These are phyloP conservation scores for Pheosia gnoma DNA, from an alignment of 2,888 invertebrate genomes.

Conservation along the genomic window DNA sequence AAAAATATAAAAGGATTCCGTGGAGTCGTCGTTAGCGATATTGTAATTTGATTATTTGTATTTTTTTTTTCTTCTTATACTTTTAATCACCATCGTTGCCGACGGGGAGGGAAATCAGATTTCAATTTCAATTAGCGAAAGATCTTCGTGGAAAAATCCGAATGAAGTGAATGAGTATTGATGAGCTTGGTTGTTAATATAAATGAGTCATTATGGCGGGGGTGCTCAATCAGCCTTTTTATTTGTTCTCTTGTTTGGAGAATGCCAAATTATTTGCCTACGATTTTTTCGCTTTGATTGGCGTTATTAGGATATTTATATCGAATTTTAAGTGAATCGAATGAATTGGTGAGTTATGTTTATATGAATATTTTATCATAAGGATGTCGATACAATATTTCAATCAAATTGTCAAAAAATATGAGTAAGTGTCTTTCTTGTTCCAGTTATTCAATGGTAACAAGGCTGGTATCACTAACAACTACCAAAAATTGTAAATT, in stretches of 20 bases:
- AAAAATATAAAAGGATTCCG: slow-evolving; percentile 83
- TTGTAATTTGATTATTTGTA: slow-evolving; percentile 85
- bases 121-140: slow-evolving; percentile 83
- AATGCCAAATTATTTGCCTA: slow-evolving; percentile 38
- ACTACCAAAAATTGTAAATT: too few relatives aligned
- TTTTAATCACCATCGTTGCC: slow-evolving; percentile 77
- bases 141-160: slow-evolving; percentile 75
- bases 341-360: slow-evolving; percentile 10
- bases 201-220: slow-evolving; percentile 72
- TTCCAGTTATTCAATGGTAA: neutral
- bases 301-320: slow-evolving; percentile 12
- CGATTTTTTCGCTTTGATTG: slow-evolving; percentile 23
- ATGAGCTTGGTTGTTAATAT: slow-evolving; percentile 78
- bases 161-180: slow-evolving; percentile 77
- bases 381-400: neutral
- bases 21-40: slow-evolving; percentile 83
- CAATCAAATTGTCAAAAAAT: neutral
- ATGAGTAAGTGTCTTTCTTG: neutral
- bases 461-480: neutral
- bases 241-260: slow-evolving; percentile 50
- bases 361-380: neutral
- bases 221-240: slow-evolving; percentile 64
- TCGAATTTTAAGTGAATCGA: slow-evolving; percentile 21
- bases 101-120: slow-evolving; percentile 78
- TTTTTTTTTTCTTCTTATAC: slow-evolving; percentile 80